A percentile compares a stretch with the other conserved stretches of the same genome.
Conservation (phyloP, 2,797 vertebrate species). For the Rhynchonycteris naso region DNA sequence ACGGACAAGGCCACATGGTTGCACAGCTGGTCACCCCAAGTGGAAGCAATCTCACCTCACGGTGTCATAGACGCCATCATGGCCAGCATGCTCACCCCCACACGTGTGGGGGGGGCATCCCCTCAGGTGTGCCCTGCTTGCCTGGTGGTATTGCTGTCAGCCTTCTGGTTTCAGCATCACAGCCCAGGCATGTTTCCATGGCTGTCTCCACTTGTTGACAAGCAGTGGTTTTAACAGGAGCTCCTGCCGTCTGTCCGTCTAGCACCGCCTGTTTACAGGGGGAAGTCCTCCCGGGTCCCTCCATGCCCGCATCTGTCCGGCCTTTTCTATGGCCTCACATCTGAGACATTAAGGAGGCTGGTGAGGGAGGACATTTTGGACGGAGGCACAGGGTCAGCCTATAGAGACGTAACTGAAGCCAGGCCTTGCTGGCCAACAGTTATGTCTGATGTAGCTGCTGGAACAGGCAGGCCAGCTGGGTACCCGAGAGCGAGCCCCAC, state of each 20-base stretch:
- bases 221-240: slow-evolving; percentile 83
- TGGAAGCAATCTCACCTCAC: background rate
- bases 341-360: slow-evolving; percentile 62
- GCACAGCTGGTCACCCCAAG: background rate
- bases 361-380: no score
- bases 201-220: slow-evolving; percentile 77
- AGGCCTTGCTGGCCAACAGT: background rate
- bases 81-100: fast-evolving
- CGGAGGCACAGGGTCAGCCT: background rate
- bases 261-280: slow-evolving; percentile 73
- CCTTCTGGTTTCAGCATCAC: slow-evolving; percentile 81
- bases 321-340: slow-evolving; percentile 77
- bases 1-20: fast-evolving
- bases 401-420: background rate
- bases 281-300: slow-evolving; percentile 78
- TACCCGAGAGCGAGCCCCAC: background rate
- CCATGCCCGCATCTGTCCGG: slow-evolving; percentile 61
- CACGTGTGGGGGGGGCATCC: background rate
- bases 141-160: slow-evolving; percentile 73
- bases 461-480: background rate
- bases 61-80: background rate
- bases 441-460: background rate
- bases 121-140: background rate
- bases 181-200: slow-evolving; percentile 77
- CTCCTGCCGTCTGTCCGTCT: slow-evolving; percentile 82